phyloP scores from a whole-genome alignment of 2,797 vertebrate genomes.

The Erethizon dorsatum region DNA sequence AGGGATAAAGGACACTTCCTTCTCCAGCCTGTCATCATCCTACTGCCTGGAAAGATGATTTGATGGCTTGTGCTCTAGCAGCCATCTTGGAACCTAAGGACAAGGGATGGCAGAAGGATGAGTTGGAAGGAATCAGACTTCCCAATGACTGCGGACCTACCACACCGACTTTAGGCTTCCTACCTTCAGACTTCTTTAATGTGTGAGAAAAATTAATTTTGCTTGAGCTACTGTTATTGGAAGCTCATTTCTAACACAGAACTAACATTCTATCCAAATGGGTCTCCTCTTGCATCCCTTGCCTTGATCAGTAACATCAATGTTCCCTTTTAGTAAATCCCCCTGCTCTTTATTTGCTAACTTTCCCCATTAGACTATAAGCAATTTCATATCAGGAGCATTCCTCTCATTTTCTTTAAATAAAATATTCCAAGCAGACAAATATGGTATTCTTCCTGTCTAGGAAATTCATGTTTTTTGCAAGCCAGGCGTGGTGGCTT shows the following conservation, averaged over 20 bases:
- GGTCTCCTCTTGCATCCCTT: background rate
- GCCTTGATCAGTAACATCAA: background rate
- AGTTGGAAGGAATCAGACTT: background rate
- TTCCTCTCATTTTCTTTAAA: conserved; percentile 29
- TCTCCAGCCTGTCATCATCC: background rate
- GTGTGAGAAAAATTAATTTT: background rate
- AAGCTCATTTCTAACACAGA: background rate
- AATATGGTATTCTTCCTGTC: background rate
- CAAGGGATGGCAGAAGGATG: background rate
- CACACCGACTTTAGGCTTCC: background rate
- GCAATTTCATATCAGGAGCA: background rate
- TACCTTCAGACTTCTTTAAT: background rate
- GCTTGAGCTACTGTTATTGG: background rate
- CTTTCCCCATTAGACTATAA: background rate
- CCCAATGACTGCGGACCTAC: background rate
- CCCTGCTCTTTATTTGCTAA: background rate
- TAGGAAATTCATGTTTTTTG: background rate
- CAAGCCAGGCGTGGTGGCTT: background rate
- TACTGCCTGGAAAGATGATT: background rate
- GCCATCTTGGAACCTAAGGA: background rate
- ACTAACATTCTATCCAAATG: background rate
- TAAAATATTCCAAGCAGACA: conserved; percentile 21
- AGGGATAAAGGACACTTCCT: background rate
- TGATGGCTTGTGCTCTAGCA: conserved; percentile 2
- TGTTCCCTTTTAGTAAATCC: background rate